Evolutionary conservation across 2,797 vertebrate genomes (phyloP).

Genomic region (Mus minutoides): DNA sequence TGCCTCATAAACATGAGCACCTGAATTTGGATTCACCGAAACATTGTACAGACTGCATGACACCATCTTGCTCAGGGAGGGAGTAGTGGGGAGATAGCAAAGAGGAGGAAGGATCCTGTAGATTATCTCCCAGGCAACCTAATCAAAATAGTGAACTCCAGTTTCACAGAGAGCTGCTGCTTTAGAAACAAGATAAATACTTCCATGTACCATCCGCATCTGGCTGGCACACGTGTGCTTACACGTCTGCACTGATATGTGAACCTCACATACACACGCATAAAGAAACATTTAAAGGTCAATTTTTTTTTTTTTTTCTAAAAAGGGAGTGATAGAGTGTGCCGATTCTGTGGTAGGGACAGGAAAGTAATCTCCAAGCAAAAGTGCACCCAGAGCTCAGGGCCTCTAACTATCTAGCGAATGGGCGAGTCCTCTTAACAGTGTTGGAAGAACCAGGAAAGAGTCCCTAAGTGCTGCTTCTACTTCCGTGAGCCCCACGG

Average conservation of each 20-base stretch:
- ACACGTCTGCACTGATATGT: neutral
- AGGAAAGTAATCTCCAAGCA: neutral
- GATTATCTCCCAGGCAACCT: neutral
- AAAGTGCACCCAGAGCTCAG: neutral
- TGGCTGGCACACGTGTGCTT: neutral
- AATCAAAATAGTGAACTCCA: neutral
- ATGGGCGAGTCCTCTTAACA: neutral
- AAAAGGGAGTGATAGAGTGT: neutral
- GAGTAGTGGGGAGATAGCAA: rapidly evolving
- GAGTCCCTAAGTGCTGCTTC: neutral
- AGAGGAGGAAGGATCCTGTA: neutral
- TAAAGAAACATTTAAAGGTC: neutral
- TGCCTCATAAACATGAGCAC: neutral
- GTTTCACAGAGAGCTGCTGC: neutral
- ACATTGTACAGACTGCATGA: too few relatives aligned
- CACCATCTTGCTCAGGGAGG: neutral
- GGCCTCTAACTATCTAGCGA: neutral
- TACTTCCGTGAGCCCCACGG: neutral
- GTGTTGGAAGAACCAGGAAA: neutral
- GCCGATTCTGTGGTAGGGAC: neutral
- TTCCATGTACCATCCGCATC: neutral
- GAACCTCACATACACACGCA: neutral
- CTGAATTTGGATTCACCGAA: neutral
- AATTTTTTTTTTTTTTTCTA: neutral
- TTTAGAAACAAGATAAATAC: neutral